A percentile compares a stretch with the other conserved stretches of the same genome.
Evolutionary conservation across 1,140 invertebrate genomes (phyloP).

Genomic region (Drosophila setifemur): DNA sequence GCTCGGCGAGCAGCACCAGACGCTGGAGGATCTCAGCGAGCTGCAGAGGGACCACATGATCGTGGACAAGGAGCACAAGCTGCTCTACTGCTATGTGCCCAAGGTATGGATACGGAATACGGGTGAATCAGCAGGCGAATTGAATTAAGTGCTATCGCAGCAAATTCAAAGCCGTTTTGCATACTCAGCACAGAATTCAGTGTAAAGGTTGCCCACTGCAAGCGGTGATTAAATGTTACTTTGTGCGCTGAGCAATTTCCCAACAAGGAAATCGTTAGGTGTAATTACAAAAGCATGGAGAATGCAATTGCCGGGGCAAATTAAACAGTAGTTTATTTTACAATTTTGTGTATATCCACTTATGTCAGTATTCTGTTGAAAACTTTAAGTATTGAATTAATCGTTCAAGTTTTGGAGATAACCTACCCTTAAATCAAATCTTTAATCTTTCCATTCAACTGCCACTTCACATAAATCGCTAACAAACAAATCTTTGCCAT

Average conservation of each 20-base stretch:
- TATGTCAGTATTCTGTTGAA: not conserved
- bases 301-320: too few relatives aligned
- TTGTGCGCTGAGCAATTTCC: not conserved
- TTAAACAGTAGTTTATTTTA: not conserved
- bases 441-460: not conserved
- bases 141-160: slow-evolving; percentile 3
- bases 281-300: not conserved
- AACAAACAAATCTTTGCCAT: too few relatives aligned
- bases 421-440: not conserved
- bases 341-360: not conserved
- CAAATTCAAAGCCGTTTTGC: not conserved
- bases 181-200: not conserved
- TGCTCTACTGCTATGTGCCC: slow-evolving; percentile 96
- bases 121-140: not conserved
- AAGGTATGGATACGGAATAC: slow-evolving; percentile 87
- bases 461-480: not conserved
- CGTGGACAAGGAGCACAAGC: slow-evolving; percentile 90
- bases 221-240: not conserved
- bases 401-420: not conserved
- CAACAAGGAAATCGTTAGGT: not conserved
- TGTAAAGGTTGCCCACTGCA: not conserved
- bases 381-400: not conserved
- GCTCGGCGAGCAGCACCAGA: slow-evolving; percentile 71
- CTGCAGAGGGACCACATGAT: slow-evolving; percentile 88
- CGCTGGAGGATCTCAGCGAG: slow-evolving; percentile 83